Evolutionary conservation across 2,113 vertebrate species (phyloP).

Genomic region (Uria aalge): DNA sequence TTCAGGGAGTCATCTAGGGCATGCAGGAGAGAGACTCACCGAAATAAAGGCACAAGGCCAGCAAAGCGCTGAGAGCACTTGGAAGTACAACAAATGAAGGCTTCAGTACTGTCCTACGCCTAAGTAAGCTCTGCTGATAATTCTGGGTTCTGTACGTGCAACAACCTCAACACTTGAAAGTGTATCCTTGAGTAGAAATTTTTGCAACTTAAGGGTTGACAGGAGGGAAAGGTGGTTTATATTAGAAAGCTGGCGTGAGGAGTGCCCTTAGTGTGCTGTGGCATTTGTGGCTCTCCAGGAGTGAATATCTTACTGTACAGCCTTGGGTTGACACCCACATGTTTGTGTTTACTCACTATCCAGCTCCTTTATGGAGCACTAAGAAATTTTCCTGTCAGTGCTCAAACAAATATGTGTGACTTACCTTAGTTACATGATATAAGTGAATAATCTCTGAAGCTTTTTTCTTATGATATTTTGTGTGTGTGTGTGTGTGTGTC

Average conservation of each 20-base stretch:
- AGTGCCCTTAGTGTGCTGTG: background rate
- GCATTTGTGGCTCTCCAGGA: background rate
- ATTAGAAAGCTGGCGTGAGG: background rate
- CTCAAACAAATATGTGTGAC: background rate
- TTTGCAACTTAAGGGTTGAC: background rate
- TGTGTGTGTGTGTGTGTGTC: background rate
- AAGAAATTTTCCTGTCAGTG: background rate
- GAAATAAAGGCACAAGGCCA: background rate
- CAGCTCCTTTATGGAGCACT: background rate
- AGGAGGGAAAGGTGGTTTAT: background rate
- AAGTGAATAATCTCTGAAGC: background rate
- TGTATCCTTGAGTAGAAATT: background rate
- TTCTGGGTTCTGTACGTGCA: background rate
- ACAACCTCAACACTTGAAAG: background rate
- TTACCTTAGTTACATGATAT: background rate
- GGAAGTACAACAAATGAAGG: background rate
- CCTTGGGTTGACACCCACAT: background rate
- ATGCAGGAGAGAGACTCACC: background rate
- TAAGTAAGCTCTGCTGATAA: background rate
- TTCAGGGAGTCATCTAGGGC: background rate
- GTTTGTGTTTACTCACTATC: background rate
- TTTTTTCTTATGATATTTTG: background rate
- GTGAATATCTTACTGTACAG: background rate
- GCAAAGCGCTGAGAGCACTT: background rate
- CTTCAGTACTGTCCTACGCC: background rate